Percentiles rank a stretch among this genome's conserved stretches.
Conservation (phyloP, 2,888 invertebrate species). For the Dyspetes luteomarginatus region DNA sequence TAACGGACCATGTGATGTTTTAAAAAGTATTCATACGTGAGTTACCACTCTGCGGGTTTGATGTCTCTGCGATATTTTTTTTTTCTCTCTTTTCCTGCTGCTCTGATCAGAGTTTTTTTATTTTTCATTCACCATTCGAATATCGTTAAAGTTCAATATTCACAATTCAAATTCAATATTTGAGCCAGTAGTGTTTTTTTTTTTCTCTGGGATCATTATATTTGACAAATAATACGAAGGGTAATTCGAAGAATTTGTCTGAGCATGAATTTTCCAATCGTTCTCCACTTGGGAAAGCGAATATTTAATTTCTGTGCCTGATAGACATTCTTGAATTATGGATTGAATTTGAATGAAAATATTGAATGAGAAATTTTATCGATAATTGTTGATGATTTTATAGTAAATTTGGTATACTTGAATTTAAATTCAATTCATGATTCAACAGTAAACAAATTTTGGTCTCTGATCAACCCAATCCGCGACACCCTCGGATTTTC, state of each 20-base stretch:
- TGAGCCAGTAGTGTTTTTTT: not conserved
- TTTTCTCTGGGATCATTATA: not conserved
- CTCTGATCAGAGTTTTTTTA: conserved; percentile 35
- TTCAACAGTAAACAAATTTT: too few species aligned
- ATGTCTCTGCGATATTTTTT: conserved; percentile 7
- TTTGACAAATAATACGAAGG: not conserved
- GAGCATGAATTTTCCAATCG: not conserved
- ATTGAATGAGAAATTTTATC: too few species aligned
- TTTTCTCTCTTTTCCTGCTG: not conserved
- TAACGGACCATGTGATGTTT: conserved; percentile 50
- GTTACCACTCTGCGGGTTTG: conserved; percentile 54
- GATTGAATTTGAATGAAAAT: too few species aligned
- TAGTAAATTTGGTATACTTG: too few species aligned
- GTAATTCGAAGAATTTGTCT: conserved; percentile 20
- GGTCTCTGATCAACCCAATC: too few species aligned
- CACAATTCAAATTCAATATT: conserved; percentile 42
- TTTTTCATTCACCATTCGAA: conserved; percentile 27
- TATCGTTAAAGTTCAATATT: conserved; percentile 13
- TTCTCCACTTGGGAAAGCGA: not conserved
- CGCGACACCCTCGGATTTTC: too few species aligned
- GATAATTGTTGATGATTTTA: too few species aligned
- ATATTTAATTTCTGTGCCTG: too few species aligned
- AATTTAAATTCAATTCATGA: too few species aligned
- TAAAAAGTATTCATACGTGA: conserved; percentile 61
- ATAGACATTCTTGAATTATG: too few species aligned